phyloP scores from a whole-genome alignment of 1,140 invertebrate species.

The Arctopsyche grandis region DNA sequence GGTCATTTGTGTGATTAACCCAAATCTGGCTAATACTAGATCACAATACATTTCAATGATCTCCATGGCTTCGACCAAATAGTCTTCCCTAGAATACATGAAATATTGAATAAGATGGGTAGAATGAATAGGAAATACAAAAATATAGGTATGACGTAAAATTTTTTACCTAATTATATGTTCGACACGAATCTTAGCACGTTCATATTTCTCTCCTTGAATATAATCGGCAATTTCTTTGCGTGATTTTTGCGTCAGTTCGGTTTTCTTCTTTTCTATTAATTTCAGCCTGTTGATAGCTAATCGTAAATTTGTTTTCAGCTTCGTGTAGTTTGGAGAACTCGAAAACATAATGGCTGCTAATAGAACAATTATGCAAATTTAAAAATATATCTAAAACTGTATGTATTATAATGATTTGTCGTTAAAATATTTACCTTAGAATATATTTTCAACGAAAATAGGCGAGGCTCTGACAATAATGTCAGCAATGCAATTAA shows the following conservation, averaged over 20 bases:
- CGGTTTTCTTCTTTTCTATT: slow-evolving; percentile 98
- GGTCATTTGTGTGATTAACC: slow-evolving; percentile 97
- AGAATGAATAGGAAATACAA: not conserved
- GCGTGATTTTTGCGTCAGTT: slow-evolving; percentile 93
- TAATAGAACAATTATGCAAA: not conserved
- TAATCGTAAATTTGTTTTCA: slow-evolving; percentile 95
- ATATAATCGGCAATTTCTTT: slow-evolving; percentile 99
- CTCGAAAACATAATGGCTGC: slow-evolving; percentile 81
- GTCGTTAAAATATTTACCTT: not conserved
- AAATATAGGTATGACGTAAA: not conserved
- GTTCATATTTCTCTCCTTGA: slow-evolving; percentile 87
- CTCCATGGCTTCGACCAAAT: slow-evolving; percentile 99
- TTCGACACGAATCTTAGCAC: slow-evolving; percentile 96
- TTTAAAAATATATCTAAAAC: not conserved
- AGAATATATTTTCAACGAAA: not conserved
- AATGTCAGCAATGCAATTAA: slow-evolving; percentile 1
- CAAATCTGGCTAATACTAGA: slow-evolving; percentile 95
- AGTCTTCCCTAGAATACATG: slow-evolving; percentile 84
- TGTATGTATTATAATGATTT: not conserved
- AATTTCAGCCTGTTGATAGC: slow-evolving; percentile 94
- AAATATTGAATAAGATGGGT: not conserved
- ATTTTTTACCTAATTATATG: slow-evolving; percentile 86
- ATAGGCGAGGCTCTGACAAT: not conserved
- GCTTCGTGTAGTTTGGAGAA: slow-evolving; percentile 90
- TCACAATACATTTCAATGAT: slow-evolving; percentile 99